Percentiles rank a stretch among this genome's conserved stretches.
phyloP scores from a whole-genome alignment of 1,140 invertebrate species.

The Oncopeltus fasciatus region DNA sequence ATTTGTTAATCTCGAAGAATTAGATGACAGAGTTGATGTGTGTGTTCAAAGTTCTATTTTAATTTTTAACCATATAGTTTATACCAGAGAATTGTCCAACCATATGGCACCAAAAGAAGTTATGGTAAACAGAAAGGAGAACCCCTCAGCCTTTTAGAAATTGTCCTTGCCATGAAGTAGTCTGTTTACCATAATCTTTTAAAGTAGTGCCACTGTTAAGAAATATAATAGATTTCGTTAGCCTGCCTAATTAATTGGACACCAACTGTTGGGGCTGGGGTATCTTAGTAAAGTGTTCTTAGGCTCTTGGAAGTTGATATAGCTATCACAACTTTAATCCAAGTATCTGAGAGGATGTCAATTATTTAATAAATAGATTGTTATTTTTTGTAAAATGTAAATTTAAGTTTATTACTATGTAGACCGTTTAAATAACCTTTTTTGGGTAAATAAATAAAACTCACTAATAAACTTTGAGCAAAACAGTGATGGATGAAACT shows the following conservation, averaged over 20 bases:
- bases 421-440: not conserved
- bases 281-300: not conserved
- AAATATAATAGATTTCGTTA: conserved; percentile 10
- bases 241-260: conserved; percentile 13
- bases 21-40: conserved; percentile 18
- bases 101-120: not conserved
- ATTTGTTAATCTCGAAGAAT: conserved; percentile 19
- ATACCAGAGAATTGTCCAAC: conserved; percentile 11
- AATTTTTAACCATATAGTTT: conserved; percentile 17
- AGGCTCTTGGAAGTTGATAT: not conserved
- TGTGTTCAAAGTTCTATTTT: conserved; percentile 19
- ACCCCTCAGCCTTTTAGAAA: not conserved
- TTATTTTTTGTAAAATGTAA: not conserved
- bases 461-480: no score
- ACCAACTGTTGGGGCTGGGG: conserved; percentile 11
- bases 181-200: conserved; percentile 1
- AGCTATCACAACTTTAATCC: conserved; percentile 6
- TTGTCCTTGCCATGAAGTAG: not conserved
- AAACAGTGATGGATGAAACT: no score
- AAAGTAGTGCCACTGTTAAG: not conserved
- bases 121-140: not conserved
- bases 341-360: not conserved
- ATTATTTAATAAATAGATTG: not conserved
- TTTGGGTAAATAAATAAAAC: not conserved
- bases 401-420: not conserved